Conservation (phyloP, 2,888 invertebrate genomes). For the Psococerastis gibbosa region DNA sequence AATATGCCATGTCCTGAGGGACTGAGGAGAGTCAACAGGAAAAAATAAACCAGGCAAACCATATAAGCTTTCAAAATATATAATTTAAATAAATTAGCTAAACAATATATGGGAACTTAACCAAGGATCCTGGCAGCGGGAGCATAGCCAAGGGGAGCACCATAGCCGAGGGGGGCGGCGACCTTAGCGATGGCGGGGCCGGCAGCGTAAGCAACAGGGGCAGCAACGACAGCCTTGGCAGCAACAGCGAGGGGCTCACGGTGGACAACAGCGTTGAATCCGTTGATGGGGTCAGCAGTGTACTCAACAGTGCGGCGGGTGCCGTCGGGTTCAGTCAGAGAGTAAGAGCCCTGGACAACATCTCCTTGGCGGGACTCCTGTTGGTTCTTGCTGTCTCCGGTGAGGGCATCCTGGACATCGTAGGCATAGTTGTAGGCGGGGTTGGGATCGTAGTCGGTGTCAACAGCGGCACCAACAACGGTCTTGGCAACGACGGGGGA, state of each 20-base stretch:
- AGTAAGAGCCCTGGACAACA: conserved; percentile 34
- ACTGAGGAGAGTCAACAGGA: no score
- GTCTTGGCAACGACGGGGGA: conserved; percentile 18
- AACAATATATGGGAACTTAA: not conserved
- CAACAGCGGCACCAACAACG: conserved; percentile 17
- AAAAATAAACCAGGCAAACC: no score
- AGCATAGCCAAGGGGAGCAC: not conserved
- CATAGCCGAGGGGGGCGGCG: not conserved
- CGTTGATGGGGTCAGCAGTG: conserved; percentile 35
- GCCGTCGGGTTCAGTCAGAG: conserved; percentile 34
- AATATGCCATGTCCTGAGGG: no score
- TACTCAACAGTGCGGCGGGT: conserved; percentile 35
- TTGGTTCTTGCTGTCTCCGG: conserved; percentile 35
- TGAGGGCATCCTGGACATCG: conserved; percentile 32
- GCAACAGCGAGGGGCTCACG: conserved; percentile 27
- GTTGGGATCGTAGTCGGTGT: conserved; percentile 29
- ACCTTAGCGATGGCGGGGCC: not conserved
- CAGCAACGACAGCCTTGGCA: conserved; percentile 21
- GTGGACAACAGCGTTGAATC: conserved; percentile 37
- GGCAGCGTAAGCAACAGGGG: conserved; percentile 20
- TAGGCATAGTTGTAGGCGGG: conserved; percentile 36
- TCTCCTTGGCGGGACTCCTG: conserved; percentile 33
- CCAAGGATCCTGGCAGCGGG: not conserved
- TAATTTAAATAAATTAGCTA: not conserved
- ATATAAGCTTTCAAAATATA: not conserved